These are phyloP conservation scores for Drosophila anomalipes DNA, from an alignment of 2,888 invertebrate species.

Conservation along the genomic window DNA sequence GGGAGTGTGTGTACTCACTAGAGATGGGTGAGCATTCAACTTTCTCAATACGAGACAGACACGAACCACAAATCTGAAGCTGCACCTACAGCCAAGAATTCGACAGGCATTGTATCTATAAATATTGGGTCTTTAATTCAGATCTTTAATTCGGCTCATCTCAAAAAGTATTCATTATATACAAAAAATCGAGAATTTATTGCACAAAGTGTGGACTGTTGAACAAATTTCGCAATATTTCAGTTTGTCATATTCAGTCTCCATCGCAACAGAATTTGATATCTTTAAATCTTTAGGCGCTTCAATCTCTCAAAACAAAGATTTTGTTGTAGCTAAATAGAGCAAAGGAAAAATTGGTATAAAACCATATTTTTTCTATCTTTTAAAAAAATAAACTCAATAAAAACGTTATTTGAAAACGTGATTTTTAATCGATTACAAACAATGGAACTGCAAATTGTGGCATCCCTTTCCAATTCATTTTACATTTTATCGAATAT, in stretches of 20 bases:
- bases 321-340: too few relatives aligned
- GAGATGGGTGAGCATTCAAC: background rate
- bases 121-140: background rate
- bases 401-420: background rate
- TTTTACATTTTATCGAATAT: background rate
- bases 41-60: background rate
- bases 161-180: background rate
- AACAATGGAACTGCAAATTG: background rate
- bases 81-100: background rate
- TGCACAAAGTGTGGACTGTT: background rate
- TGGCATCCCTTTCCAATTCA: rapidly evolving
- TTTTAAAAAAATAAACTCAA: background rate
- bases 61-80: background rate
- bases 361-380: too few relatives aligned
- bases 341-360: too few relatives aligned
- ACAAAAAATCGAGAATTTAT: background rate
- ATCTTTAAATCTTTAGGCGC: background rate
- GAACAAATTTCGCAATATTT: background rate
- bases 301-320: background rate
- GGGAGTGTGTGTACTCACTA: constrained; percentile 16
- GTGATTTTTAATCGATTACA: background rate
- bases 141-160: background rate
- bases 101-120: background rate
- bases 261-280: background rate
- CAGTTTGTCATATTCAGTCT: background rate